Evolutionary conservation across 1,140 invertebrate species (phyloP), one percentile per base, ranked within the genome.

Genomic region (Ooceraea biroi): DNA sequence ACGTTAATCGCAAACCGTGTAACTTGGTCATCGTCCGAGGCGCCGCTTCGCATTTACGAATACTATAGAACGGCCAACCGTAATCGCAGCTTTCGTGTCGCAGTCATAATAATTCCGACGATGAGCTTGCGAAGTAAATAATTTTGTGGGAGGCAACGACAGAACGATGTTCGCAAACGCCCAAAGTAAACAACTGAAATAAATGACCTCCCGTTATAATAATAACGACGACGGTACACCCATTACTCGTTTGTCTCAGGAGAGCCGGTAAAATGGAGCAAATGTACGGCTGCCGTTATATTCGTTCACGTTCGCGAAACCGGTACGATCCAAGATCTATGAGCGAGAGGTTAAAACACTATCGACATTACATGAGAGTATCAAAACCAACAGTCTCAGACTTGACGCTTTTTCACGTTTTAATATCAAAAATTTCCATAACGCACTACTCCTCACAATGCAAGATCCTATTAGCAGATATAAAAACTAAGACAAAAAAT

Each of bases 121-220:
- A 85, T 78, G 72, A 74, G 27, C 44, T 60, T 17, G 61, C 1
- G 48, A 30, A 55, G 50, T 80, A 80, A 86, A 88, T 76, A 86
- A 72, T 73, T 82, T 73, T 19, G 87, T 48, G 58, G 83, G 68
- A 60, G 69, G 77, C 25, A 88, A 82, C 50, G 85, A 88, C 82
- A 88, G 76, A 55, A 72, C 25, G 44, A 65, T 68, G 68, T 50
- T 52, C 61, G 71, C 52, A 77, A 86, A 89, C 84, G 63, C 58
- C 85, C 82, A 89, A 86, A 77, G 73, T 69, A 89, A 89, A 88
- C 84, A 89, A 86, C 82, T 74, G 83, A 88, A 89, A 89, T 89
- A 89, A 89, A 89, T 68, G 82, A 57, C 85, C 82, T 88, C 84
- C 36, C 60, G 85, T 89, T 87, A 87, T 85, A 89, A 89, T 89